Evolutionary conservation across 2,888 invertebrate species (phyloP), one percentile per base, ranked within the genome.

Genomic region (Lasioglossum pauxillum): DNA sequence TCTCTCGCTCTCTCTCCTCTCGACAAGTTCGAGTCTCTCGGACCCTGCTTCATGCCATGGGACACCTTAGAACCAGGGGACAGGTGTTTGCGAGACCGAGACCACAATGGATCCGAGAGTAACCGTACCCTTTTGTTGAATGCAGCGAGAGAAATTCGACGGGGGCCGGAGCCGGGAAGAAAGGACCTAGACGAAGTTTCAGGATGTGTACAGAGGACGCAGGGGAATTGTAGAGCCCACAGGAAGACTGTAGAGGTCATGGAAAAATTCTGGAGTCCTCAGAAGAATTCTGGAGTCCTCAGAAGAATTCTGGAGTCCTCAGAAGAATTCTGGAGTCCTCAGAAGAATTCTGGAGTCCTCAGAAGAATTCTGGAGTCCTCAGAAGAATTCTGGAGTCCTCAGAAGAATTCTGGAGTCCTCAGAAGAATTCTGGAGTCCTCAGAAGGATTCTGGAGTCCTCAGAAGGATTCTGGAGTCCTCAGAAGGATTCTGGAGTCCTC

Each of bases 301-400:
- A 14, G 57, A 57, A 27, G 4, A n/a, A n/a, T 57, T n/a, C 12
- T 57, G 4, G n/a, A n/a, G 3, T 57, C 2, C 2, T 3, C 0
- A 44, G 10, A 3, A n/a, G 2, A 10, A 8, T n/a, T 2, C 0
- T n/a, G 12, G 57, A 10, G 10, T 23, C 7, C 2, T 0, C 10
- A n/a, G n/a, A 10, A 57, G 0, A 23, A 57, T 57, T 8, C 0
- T n/a, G 10, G 19, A 0, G 2, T 0, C 2, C n/a, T 2, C 2
- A n/a, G 2, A n/a, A n/a, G n/a, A 57, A n/a, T n/a, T 8, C 0
- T 8, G 23, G 23, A 23, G 1, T 23, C 53, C 16, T 0, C 16
- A 53, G 23, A 53, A 23, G 23, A 16, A 35, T 10, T 16, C 16
- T 46, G 16, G 46, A 2, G 4, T 4, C 46, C 16, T 0, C 16